Conservation (phyloP, 2,888 invertebrate species). For the Pandemis cinnamomeana region DNA sequence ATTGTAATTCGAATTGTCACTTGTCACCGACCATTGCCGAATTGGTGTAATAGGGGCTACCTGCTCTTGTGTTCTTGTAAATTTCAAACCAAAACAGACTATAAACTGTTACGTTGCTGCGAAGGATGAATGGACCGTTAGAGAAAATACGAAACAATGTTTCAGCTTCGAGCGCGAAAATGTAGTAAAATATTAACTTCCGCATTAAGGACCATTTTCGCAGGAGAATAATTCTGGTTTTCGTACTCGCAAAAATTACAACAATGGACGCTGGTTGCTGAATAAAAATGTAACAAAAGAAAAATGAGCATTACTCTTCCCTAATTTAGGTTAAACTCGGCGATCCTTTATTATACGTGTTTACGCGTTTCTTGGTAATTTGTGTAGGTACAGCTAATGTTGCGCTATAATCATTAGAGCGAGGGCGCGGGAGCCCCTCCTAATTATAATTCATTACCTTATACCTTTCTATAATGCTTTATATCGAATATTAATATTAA, state of each 20-base stretch:
- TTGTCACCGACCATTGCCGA: no score
- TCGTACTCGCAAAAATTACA: slow-evolving; percentile 15
- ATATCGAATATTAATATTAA: slow-evolving; percentile 53
- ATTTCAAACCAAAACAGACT: slow-evolving; percentile 7
- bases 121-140: slow-evolving; percentile 8
- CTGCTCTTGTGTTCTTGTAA: slow-evolving; percentile 2
- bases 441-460: slow-evolving; percentile 79
- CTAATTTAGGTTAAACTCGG: slow-evolving; percentile 65
- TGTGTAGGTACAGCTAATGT: slow-evolving; percentile 75
- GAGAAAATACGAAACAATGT: slow-evolving; percentile 6
- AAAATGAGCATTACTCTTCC: slow-evolving; percentile 58
- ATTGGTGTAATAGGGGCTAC: no score
- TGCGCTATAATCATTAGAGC: slow-evolving; percentile 74
- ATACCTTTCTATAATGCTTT: slow-evolving; percentile 61
- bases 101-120: slow-evolving; percentile 14
- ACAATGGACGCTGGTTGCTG: slow-evolving; percentile 38
- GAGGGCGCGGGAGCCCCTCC: slow-evolving; percentile 58
- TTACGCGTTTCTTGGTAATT: slow-evolving; percentile 79
- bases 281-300: slow-evolving; percentile 52
- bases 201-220: slow-evolving; percentile 24
- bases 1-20: no score
- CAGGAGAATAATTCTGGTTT: slow-evolving; percentile 25
- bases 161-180: slow-evolving; percentile 14
- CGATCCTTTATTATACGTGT: slow-evolving; percentile 75
- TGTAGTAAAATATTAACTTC: slow-evolving; percentile 30